These are phyloP conservation scores for Lymantria dispar DNA, from an alignment of 2,888 invertebrate genomes.

Conservation along the genomic window DNA sequence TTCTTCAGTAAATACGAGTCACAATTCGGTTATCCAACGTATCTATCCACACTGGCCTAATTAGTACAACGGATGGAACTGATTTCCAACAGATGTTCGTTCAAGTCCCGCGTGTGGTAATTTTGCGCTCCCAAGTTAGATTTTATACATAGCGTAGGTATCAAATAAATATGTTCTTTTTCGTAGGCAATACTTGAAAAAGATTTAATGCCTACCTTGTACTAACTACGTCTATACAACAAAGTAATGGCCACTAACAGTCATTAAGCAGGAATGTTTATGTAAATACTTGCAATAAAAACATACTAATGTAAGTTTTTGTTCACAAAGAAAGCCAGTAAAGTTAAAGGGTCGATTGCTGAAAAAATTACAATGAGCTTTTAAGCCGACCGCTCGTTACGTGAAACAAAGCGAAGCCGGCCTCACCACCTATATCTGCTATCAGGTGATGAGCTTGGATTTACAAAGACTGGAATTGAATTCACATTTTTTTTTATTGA, in stretches of 20 bases:
- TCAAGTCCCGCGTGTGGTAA: too few relatives aligned
- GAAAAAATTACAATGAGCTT: constrained; percentile 62
- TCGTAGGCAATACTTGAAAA: too few relatives aligned
- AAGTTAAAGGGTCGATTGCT: constrained; percentile 39
- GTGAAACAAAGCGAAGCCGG: constrained; percentile 56
- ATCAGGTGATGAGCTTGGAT: constrained; percentile 35
- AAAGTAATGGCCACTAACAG: background rate
- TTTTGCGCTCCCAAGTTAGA: too few relatives aligned
- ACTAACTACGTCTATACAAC: background rate
- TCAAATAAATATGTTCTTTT: too few relatives aligned
- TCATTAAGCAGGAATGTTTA: constrained; percentile 3
- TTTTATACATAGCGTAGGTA: too few relatives aligned
- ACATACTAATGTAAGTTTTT: constrained; percentile 35
- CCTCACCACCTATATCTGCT: constrained; percentile 50
- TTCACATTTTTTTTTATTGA: background rate
- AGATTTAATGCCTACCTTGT: too few relatives aligned
- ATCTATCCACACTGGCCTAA: too few relatives aligned
- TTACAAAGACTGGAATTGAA: constrained; percentile 7
- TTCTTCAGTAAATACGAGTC: too few relatives aligned
- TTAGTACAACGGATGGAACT: too few relatives aligned
- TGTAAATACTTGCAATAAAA: constrained; percentile 20
- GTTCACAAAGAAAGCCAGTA: constrained; percentile 17
- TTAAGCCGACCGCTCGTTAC: constrained; percentile 62
- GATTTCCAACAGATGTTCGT: too few relatives aligned
- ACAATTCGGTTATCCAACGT: too few relatives aligned